Evolutionary conservation across 2,113 vertebrate species (phyloP), one percentile per base, ranked within the genome.

Genomic region (Thamnophis sirtalis): DNA sequence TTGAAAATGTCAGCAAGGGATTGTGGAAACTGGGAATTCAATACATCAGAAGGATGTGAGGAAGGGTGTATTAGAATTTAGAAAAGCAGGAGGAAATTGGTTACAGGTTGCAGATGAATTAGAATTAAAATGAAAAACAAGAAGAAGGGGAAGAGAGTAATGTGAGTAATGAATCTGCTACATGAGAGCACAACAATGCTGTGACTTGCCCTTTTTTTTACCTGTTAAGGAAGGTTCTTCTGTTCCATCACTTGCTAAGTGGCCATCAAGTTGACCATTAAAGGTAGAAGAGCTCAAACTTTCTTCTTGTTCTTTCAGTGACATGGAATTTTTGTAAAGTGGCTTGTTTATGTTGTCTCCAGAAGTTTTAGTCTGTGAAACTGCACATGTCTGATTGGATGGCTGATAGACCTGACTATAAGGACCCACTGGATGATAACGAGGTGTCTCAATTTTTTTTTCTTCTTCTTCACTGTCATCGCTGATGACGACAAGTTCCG

Each of bases 401-500:
- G 98, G 98, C 91, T 98, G 98, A 95, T 98, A 98, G 84, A 98
- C 96, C 95, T 98, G 98, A 90, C 98, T 98, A 0, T 88, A 96
- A 94, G 97, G 98, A 15, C 98, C 98, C 55, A 98, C 8, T 1
- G 98, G 98, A 90, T 98, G 98, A 95, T 97, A 98, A 0, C 96
- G 95, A 13, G 97, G 97, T 4, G 92, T 95, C 56, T 97, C 95
- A 15, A 96, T 96, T n/a, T 92, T 95, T 33, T 95, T 93, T 4
- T 92, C 91, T 50, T 94, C 95, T 1, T 98, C 97, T 0, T 98
- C 97, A 0, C 98, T 98, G 0, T 98, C 95, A 0, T 98, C 98
- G 1, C 97, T 97, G 28, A 99, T 98, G 86, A 99, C 95, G 1
- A 99, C 98, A 55, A 99, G 93, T 95, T 99, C 99, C 1, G 99